Evolutionary conservation across 2,113 vertebrate species (phyloP).

Genomic region (Pluvianellus socialis): DNA sequence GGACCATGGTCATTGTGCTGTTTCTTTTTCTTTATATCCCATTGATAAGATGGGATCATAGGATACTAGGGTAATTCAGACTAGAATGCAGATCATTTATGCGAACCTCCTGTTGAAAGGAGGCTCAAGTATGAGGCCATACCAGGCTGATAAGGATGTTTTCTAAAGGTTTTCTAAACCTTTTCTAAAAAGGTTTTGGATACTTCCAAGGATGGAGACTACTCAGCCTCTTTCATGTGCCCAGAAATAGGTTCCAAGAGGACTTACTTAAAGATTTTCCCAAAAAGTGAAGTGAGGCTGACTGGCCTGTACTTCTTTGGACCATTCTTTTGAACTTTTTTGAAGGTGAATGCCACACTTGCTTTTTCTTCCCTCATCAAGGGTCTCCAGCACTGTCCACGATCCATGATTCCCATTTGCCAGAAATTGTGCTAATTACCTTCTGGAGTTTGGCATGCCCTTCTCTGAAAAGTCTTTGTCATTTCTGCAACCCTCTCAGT

Average conservation of each 20-base stretch:
- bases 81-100: background rate
- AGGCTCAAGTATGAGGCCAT: background rate
- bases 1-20: background rate
- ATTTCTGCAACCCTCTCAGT: background rate
- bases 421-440: background rate
- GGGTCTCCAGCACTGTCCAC: background rate
- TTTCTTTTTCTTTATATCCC: background rate
- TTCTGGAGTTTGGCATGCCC: background rate
- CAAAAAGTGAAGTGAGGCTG: background rate
- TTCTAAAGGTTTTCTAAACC: background rate
- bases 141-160: background rate
- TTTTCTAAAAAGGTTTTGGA: background rate
- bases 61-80: background rate
- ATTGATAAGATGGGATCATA: background rate
- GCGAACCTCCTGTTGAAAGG: background rate
- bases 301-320: background rate
- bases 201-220: background rate
- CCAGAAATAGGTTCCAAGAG: background rate
- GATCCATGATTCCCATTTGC: background rate
- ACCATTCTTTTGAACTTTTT: background rate
- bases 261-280: background rate
- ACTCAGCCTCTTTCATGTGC: background rate
- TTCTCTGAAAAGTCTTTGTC: background rate
- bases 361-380: background rate
- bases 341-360: background rate